These are phyloP conservation scores for Rapana venosa DNA, from an alignment of 2,888 invertebrate genomes.

Conservation along the genomic window DNA sequence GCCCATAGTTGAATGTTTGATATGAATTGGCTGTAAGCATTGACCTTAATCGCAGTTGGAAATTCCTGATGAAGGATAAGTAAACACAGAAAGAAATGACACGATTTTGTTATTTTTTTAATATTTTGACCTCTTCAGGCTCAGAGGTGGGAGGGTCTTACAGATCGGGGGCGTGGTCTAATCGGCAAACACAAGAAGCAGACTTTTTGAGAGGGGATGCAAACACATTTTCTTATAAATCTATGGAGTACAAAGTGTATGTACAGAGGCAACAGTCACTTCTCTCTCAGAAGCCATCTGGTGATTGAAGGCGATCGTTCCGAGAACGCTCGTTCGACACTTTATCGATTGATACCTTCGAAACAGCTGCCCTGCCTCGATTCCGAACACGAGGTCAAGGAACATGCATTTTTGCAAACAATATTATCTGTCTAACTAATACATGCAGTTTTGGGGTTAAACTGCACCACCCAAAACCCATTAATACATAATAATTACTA, in stretches of 20 bases:
- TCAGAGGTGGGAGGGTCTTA: conserved; percentile 9
- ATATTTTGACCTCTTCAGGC: too few species aligned
- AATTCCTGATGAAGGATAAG: too few species aligned
- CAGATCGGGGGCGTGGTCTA: not conserved
- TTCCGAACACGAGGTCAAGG: not conserved
- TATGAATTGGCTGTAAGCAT: too few species aligned
- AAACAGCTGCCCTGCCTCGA: conserved; percentile 19
- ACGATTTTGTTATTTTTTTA: too few species aligned
- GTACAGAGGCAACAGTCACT: not conserved
- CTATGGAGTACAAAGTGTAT: not conserved
- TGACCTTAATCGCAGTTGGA: too few species aligned
- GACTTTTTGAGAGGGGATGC: not conserved
- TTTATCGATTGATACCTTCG: conserved; percentile 27
- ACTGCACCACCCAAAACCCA: not conserved
- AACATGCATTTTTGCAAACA: not conserved
- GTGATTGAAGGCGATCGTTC: not conserved
- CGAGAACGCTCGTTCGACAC: not conserved
- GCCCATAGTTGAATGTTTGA: too few species aligned
- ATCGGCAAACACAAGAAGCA: not conserved
- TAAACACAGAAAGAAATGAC: too few species aligned
- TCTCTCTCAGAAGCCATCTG: not conserved
- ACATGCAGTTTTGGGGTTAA: not conserved
- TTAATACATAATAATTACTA: not conserved
- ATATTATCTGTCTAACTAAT: not conserved
- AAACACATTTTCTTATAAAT: not conserved